These are phyloP conservation scores for Terrapene triunguis DNA, from an alignment of 2,113 vertebrate species.

Conservation along the genomic window DNA sequence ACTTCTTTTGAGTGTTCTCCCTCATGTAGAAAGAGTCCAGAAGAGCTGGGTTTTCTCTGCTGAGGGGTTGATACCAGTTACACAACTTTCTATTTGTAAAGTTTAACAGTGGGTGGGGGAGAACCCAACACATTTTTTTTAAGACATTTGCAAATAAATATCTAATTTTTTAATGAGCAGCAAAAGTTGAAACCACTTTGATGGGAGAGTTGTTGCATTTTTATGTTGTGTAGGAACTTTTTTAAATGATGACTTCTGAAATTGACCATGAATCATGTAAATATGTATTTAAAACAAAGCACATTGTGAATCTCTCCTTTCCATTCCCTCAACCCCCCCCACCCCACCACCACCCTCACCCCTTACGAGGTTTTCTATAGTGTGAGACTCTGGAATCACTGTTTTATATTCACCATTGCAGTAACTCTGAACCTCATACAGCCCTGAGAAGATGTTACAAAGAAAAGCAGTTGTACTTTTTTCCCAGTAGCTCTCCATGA, in stretches of 20 bases:
- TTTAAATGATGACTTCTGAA: constrained; percentile 52
- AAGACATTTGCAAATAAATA: constrained; percentile 62
- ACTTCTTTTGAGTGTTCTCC: neutral
- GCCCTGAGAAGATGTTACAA: neutral
- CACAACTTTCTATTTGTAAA: constrained; percentile 64
- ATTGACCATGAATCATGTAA: neutral
- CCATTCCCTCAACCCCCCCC: neutral
- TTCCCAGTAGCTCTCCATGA: neutral
- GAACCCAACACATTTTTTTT: constrained; percentile 51
- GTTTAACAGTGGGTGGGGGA: neutral
- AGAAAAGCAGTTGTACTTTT: neutral
- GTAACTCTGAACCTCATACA: neutral
- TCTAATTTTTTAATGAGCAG: constrained; percentile 74
- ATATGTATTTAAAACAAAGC: constrained; percentile 47
- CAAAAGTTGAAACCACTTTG: constrained; percentile 26
- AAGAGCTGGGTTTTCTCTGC: neutral
- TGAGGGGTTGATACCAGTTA: constrained; percentile 33
- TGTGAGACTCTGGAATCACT: neutral
- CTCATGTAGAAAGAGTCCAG: neutral
- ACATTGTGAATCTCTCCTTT: neutral
- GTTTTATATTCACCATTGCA: neutral
- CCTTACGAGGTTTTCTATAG: neutral
- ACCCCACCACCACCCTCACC: rapidly evolving
- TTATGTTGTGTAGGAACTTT: constrained; percentile 11
- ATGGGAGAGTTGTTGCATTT: constrained; percentile 32